Evolutionary conservation across 2,888 invertebrate genomes (phyloP), one percentile per base, ranked within the genome.

Genomic region (Norana najaformis): DNA sequence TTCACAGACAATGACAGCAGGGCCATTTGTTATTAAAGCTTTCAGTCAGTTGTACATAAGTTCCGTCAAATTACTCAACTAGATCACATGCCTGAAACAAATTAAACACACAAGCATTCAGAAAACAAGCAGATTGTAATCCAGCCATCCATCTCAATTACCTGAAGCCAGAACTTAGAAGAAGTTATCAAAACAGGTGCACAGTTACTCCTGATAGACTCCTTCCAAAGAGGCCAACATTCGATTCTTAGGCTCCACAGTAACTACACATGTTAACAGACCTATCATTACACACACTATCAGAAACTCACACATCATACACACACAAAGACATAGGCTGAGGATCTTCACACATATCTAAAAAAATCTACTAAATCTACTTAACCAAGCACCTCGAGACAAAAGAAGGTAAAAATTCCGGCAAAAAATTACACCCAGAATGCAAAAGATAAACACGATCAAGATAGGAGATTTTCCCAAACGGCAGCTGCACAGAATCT

Each of bases 371-470:
- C 69, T 69, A 69, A 69, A 69, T 69, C 69, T 69, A 69, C 69
- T 69, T 69, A 69, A 69, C 69, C 69, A 69, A 69, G 69, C 69
- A 69, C n/a, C 69, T 69, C 30, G 13, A n/a, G 69, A 69, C n/a
- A 69, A 69, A 69, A 69, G 69, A 30, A n/a, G 69, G n/a, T 69
- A 69, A 69, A 69, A 69, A 69, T 69, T 69, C n/a, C 30, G 69
- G 30, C 13, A 69, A 69, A 69, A 69, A 69, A n/a, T 23, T 69
- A 2, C n/a, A 69, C 69, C 69, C 6, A 69, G 69, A 69, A 69
- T 69, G 85, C 85, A 85, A 37, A 30, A 35, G 37, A 85, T 85
- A 85, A 85, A 85, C 85, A 85, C 35, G 85, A 85, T 85, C 85
- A 37, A 85, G 85, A 85, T 37, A 36, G 85, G 85, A 85, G 85